Conservation (phyloP, 2,113 vertebrate genomes). For the Oryzias javanicus region DNA sequence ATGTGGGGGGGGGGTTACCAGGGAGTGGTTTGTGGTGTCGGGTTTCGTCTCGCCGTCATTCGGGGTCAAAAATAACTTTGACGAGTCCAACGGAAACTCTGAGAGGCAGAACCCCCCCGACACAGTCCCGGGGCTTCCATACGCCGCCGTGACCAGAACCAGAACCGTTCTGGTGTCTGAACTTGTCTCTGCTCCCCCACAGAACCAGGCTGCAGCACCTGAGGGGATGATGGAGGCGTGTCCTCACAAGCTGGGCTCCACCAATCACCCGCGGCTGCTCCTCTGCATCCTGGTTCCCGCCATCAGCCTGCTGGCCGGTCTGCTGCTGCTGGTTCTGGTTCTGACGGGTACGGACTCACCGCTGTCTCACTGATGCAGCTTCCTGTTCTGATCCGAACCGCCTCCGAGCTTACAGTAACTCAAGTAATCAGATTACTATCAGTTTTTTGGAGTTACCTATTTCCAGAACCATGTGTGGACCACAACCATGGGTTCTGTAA, state of each 20-base stretch:
- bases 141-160: not conserved
- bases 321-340: conserved; percentile 49
- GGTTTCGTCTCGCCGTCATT: conserved; percentile 32
- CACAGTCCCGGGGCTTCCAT: not conserved
- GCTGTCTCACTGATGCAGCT: not conserved
- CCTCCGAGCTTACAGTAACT: no score
- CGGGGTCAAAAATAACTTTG: conserved; percentile 45
- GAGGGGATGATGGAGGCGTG: conserved; percentile 50
- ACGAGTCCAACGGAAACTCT: conserved; percentile 32
- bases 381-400: no score
- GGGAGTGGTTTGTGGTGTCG: conserved; percentile 37
- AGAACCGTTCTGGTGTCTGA: not conserved
- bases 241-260: conserved; percentile 55
- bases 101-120: conserved; percentile 26
- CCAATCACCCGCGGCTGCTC: conserved; percentile 49
- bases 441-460: no score
- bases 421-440: no score
- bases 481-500: no score
- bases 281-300: conserved; percentile 65
- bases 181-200: conserved; percentile 15
- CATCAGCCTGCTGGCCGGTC: conserved; percentile 47
- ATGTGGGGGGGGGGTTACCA: not conserved
- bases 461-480: no score
- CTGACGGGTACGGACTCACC: conserved; percentile 40
- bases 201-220: conserved; percentile 23